Evolutionary conservation across 2,888 invertebrate species (phyloP).

Genomic region (Apeira syringaria): DNA sequence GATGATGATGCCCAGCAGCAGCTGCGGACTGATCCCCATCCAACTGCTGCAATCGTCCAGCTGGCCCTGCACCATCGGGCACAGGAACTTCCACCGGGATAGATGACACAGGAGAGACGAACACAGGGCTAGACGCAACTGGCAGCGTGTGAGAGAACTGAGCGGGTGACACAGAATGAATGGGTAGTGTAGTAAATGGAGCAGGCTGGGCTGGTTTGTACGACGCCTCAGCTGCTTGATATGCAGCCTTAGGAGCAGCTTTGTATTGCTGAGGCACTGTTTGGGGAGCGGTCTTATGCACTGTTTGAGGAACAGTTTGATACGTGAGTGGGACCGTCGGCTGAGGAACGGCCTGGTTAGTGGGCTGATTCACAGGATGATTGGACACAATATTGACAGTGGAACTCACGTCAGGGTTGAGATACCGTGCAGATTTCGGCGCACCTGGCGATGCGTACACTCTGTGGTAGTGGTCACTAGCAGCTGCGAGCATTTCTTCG

Average conservation of each 20-base stretch:
- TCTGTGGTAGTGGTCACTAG: slow-evolving; percentile 71
- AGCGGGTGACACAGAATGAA: slow-evolving; percentile 19
- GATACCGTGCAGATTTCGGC: slow-evolving; percentile 26
- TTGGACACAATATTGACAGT: slow-evolving; percentile 21
- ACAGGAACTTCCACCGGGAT: slow-evolving; percentile 33
- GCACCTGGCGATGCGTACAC: slow-evolving; percentile 48
- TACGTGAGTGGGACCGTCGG: not conserved
- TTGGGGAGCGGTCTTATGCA: not conserved
- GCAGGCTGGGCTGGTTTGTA: slow-evolving; percentile 17
- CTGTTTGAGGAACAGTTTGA: not conserved
- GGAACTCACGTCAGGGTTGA: slow-evolving; percentile 30
- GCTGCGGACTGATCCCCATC: slow-evolving; percentile 47
- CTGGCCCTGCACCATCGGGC: slow-evolving; percentile 37
- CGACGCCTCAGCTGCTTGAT: not conserved
- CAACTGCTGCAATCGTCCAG: slow-evolving; percentile 41
- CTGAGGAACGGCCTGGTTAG: slow-evolving; percentile 12
- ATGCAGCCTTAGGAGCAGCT: slow-evolving; percentile 1
- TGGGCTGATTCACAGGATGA: slow-evolving; percentile 7
- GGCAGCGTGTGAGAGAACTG: slow-evolving; percentile 28
- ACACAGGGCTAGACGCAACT: slow-evolving; percentile 32
- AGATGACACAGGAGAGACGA: slow-evolving; percentile 19
- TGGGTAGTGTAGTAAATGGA: slow-evolving; percentile 11
- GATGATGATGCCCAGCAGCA: slow-evolving; percentile 54
- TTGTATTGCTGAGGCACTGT: not conserved
- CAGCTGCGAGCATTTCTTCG: slow-evolving; percentile 73